Evolutionary conservation across 2,797 vertebrate genomes (phyloP), one percentile per base, ranked within the genome.

Genomic region (Schizopygopsis malacanthus): DNA sequence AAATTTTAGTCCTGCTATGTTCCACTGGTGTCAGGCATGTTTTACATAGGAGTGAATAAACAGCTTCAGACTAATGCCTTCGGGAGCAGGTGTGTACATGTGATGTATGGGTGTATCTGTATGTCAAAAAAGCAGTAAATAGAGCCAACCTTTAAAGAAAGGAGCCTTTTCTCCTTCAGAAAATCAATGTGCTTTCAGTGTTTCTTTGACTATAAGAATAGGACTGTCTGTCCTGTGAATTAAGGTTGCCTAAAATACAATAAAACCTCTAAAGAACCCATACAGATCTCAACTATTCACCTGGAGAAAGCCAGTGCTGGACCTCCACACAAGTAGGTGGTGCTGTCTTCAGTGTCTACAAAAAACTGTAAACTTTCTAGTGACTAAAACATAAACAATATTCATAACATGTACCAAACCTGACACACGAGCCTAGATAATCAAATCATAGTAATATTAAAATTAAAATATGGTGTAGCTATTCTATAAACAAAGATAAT

Each of bases 101-200:
- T 78, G 37, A 54, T 39, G 11, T 65, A 81, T 54, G 79, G 7
- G 45, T 69, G 45, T 25, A 43, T 81, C 33, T 77, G 54, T 54
- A 81, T 81, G 59, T 81, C 3, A 71, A 45, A 84, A 15, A 52
- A 45, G 11, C 59, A 52, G 47, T 78, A 56, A 45, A 78, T 67
- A 71, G 50, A 70, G 33, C 43, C 67, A 45, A 41, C 5, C 13
- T 71, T 59, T 28, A 71, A 79, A 84, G 22, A 63, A 76, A 67
- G 65, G 54, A 85, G 65, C 52, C 28, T 85, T 85, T 71, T 43
- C 72, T 67, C 65, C 45, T 67, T 75, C 50, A n/a, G 33, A 52
- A 79, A 85, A 79, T 85, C 83, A 47, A 78, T 79, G 59, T 78
- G 45, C 61, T 83, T 77, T 84, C 73, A 77, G 72, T 43, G 28